A percentile compares a stretch with the other conserved stretches of the same genome.
Conservation (phyloP, 1,140 invertebrate genomes). For the Drosophila guanche region DNA sequence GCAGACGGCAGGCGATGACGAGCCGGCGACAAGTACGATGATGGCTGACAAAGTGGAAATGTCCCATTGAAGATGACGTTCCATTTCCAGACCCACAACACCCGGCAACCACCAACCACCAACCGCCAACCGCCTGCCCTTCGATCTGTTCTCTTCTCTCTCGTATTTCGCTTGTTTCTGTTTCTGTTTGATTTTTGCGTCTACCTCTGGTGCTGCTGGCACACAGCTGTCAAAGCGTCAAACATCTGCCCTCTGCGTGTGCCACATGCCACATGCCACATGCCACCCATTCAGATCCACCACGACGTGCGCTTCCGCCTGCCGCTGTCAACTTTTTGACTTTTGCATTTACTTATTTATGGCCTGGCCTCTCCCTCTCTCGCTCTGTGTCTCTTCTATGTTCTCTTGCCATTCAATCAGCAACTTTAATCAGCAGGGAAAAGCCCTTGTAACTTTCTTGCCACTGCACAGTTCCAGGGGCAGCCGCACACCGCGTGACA, state of each 20-base stretch:
- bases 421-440: conserved; percentile 62
- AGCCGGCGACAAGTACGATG: conserved; percentile 44
- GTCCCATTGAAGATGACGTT: conserved; percentile 72
- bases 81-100: conserved; percentile 16
- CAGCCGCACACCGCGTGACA: background rate
- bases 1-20: conserved; percentile 31
- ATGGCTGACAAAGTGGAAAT: conserved; percentile 77
- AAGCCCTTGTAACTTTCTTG: too few relatives aligned
- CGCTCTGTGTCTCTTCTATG: conserved; percentile 18
- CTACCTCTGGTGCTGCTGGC: conserved; percentile 40
- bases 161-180: conserved; percentile 59
- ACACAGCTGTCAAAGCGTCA: conserved; percentile 75
- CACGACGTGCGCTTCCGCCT: conserved; percentile 28
- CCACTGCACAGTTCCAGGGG: conserved; percentile 34
- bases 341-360: conserved; percentile 79
- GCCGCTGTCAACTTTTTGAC: conserved; percentile 60
- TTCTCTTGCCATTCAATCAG: conserved; percentile 54
- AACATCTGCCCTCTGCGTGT: conserved; percentile 47
- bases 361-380: background rate
- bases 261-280: background rate
- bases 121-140: too few relatives aligned
- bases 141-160: background rate
- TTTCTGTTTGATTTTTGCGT: conserved; percentile 33
- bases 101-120: too few relatives aligned
- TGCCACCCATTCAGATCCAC: conserved; percentile 23